A percentile compares a stretch with the other conserved stretches of the same genome.
phyloP scores from a whole-genome alignment of 2,113 vertebrate genomes.

The Scopus umbretta region DNA sequence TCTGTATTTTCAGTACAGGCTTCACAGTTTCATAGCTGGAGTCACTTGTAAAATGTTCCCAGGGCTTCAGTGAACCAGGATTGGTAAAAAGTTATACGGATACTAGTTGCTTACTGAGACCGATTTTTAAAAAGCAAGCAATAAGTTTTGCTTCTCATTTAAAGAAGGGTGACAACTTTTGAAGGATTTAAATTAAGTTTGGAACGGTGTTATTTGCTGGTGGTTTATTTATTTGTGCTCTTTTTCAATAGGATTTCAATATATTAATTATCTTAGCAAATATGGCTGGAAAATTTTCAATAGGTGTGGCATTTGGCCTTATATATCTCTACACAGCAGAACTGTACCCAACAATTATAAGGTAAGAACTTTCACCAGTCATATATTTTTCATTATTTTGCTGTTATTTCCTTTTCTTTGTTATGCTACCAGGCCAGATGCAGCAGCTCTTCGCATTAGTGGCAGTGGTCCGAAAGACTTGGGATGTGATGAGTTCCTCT shows the following conservation, averaged over 20 bases:
- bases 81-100: not conserved
- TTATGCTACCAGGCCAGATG: not conserved
- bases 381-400: not conserved
- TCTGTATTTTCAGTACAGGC: not conserved
- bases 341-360: conserved; percentile 88
- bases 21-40: not conserved
- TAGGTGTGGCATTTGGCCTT: conserved; percentile 87
- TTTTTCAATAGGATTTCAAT: conserved; percentile 51
- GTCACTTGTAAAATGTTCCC: not conserved
- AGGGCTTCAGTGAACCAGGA: not conserved
- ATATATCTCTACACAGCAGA: conserved; percentile 93
- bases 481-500: not conserved
- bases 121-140: not conserved
- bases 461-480: not conserved
- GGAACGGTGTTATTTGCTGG: not conserved
- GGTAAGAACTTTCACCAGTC: conserved; percentile 67
- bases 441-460: not conserved
- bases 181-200: not conserved
- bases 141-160: not conserved
- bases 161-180: not conserved
- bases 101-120: not conserved
- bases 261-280: conserved; percentile 69
- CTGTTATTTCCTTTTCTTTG: not conserved
- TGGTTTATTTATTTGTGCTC: conserved; percentile 14
- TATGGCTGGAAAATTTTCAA: conserved; percentile 88